A percentile compares a stretch with the other conserved stretches of the same genome.
Conservation (phyloP, 2,113 vertebrate species). For the Sylvietta virens region DNA sequence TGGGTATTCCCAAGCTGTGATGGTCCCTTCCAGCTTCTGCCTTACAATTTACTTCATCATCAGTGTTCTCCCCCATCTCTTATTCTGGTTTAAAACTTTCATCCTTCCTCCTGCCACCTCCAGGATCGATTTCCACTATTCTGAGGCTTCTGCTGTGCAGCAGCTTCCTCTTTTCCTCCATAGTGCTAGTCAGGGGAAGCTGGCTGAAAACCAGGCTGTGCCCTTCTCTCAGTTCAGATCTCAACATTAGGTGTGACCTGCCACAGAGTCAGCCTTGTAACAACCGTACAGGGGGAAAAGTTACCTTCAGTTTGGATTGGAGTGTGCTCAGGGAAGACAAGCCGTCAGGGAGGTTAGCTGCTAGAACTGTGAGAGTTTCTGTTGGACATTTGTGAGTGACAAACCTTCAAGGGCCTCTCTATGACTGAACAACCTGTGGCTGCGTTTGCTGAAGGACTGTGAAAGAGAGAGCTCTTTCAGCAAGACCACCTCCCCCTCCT, state of each 20-base stretch:
- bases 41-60: background rate
- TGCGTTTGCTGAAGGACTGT: background rate
- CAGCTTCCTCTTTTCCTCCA: background rate
- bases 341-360: background rate
- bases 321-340: background rate
- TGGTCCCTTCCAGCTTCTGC: background rate
- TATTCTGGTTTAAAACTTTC: background rate
- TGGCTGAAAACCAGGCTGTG: background rate
- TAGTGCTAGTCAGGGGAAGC: background rate
- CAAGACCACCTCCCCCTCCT: background rate
- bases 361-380: background rate
- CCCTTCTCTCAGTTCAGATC: background rate
- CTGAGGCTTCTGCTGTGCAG: background rate
- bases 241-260: background rate
- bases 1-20: background rate
- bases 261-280: background rate
- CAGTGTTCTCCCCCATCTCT: background rate
- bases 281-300: fast-evolving
- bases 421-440: background rate
- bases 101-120: background rate
- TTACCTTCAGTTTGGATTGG: background rate
- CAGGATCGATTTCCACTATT: background rate
- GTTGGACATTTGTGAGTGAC: background rate
- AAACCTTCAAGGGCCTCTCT: background rate
- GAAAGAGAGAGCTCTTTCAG: background rate